Evolutionary conservation across 2,888 invertebrate genomes (phyloP), one percentile per base, ranked within the genome.

Genomic region (Brachylomia viminalis): DNA sequence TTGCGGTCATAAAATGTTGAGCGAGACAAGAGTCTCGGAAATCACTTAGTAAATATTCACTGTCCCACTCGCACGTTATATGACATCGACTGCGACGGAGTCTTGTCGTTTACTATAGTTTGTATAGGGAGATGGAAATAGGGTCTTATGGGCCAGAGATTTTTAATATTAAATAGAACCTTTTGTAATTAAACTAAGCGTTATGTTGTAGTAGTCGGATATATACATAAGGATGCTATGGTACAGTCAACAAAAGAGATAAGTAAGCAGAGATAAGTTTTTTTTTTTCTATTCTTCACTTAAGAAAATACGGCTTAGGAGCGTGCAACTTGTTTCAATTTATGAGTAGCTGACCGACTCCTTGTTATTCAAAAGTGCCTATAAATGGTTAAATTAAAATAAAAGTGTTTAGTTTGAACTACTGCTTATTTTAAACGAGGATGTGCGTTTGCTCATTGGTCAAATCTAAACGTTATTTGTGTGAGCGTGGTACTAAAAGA

Each of bases 131-230:
- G 11, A 42, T 33, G 71, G 62, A 71, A 30, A 52, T n/a, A 11
- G 23, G 13, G 52, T 64, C 56, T 52, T 64, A 58, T n/a, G 30
- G 65, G 33, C 30, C 64, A 38, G 33, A 79, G 42, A 67, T 66
- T 62, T 72, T 58, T 8, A 58, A 64, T 27, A 67, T 74, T 30
- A 49, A 75, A 42, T 38, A 8, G 13, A 64, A 64, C 81, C 27
- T 64, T 74, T 56, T 23, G 67, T n/a, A 20, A 20, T 54, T 78
- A 33, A 17, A 30, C n/a, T 61, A 80, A 62, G 33, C 65, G n/a
- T 67, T 80, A 75, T 56, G 17, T 66, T 74, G 17, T 62, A 75
- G 54, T 45, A 30, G 33, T 47, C 38, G 66, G 75, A 52, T 62
- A 27, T 75, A 47, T 65, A 61, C 69, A 73, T 49, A 61, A 74